Base-by-base conservation (phyloP, 2,888 invertebrate genomes). In the Temnothorax unifasciatus region DNA sequence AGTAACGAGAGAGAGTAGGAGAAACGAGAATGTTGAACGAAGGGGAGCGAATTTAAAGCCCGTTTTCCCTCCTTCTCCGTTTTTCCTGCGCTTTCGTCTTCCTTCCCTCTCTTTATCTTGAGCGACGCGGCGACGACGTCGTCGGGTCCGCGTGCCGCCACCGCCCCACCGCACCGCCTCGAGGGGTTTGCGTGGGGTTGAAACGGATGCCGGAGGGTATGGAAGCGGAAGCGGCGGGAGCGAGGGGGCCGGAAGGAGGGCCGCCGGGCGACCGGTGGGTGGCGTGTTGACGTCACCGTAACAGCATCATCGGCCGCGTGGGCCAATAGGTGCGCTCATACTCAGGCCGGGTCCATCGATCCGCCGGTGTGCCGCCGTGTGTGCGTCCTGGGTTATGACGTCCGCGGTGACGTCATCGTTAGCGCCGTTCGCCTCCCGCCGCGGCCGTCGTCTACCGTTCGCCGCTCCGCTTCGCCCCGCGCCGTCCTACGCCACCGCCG, bases 361-460 rank as follows among this genome's bases (percentile, higher is more conserved):
- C 92, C 41, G 41, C 76, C 59, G 86, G 83, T 81, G 29, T 82
- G 87, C 90, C 85, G 86, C 90, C 89, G 73, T 73, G 90, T 90
- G 89, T 88, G 89, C 87, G 88, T 90, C 90, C 90, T 89, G 88
- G 88, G 87, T 88, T 91, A 92, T 93, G 93, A 93, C 94, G 94
- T 93, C 90, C 89, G 87, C 47, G 86, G 86, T 92, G 92, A 93
- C 93, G 93, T 93, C 92, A 93, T 89, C 85, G 90, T 91, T 90
- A 92, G 93, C 93, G 94, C 94, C 94, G 94, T 93, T 92, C 91
- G 90, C 93, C 92, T 90, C 82, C 76, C 85, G 71, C 63, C 92
- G 90, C 91, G 5, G 91, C 88, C 83, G 89, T 29, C 90, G 90
- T 1, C 90, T 91, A 13, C 8, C 90, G 88, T 41, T 88, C 90